Percentiles rank a stretch among this genome's conserved stretches.
Evolutionary conservation across 2,888 invertebrate species (phyloP).

Genomic region (Clanis bilineata): DNA sequence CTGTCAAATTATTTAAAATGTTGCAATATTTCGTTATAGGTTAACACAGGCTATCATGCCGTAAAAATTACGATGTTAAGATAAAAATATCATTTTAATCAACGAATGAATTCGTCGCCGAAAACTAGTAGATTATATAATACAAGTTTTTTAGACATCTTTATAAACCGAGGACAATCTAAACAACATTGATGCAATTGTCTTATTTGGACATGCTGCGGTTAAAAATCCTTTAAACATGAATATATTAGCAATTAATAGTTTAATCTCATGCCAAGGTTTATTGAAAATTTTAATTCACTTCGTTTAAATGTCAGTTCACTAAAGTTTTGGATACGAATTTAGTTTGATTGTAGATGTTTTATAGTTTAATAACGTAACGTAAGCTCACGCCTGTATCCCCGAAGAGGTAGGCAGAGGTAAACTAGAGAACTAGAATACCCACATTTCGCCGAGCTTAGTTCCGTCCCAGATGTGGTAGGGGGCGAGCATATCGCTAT

Average conservation of each 20-base stretch:
- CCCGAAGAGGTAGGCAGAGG: no score
- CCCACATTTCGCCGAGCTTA: no score
- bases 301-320: neutral
- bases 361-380: no score
- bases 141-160: neutral
- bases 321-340: neutral
- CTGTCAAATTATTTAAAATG: no score
- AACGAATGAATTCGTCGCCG: no score
- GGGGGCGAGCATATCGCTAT: no score
- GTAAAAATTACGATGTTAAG: no score
- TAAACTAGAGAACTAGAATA: no score
- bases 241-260: conserved; percentile 7
- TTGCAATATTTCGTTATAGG: no score
- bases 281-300: neutral
- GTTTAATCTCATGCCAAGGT: conserved; percentile 2
- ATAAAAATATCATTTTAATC: neutral
- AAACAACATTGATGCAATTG: neutral
- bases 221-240: neutral
- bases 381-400: no score
- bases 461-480: no score
- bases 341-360: neutral
- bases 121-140: neutral
- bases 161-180: neutral
- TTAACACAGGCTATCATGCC: no score
- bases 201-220: neutral